Evolutionary conservation across 2,888 invertebrate species (phyloP), one percentile per base, ranked within the genome.

Genomic region (Chloromyia formosa): DNA sequence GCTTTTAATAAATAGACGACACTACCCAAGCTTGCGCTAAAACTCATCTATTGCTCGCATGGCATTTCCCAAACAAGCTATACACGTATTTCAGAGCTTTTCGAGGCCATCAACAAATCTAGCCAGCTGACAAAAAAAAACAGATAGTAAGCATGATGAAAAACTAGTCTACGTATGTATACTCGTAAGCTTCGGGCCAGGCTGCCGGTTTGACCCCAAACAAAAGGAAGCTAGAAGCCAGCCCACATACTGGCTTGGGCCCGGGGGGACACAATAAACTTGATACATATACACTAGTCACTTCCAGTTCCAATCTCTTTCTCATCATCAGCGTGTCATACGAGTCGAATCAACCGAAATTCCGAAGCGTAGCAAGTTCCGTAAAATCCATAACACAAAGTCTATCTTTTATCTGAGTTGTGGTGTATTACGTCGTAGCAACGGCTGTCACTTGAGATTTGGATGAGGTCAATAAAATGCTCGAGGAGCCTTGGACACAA

Each of bases 121-220:
- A n/a, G 35, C 61, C 35, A n/a, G n/a, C n/a, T n/a, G n/a, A 61
- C 23, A 1, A 18, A 64, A 64, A 64, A n/a, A n/a, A n/a, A n/a
- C 42, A n/a, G n/a, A n/a, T n/a, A n/a, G n/a, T n/a, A n/a, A n/a
- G n/a, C n/a, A n/a, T n/a, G n/a, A n/a, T n/a, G n/a, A n/a, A n/a
- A n/a, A n/a, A n/a, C n/a, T n/a, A n/a, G n/a, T n/a, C n/a, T n/a
- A n/a, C n/a, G n/a, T n/a, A n/a, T 40, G 42, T 9, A 42, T 42
- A 5, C 18, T 18, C n/a, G 20, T 64, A 45, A 64, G 64, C 12
- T 45, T 64, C 20, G 5, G 10, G 64, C 20, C 23, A 20, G 5
- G 64, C 64, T 45, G 64, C 20, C 64, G 64, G 42, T 61, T 64
- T 64, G 64, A 64, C 64, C 64, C 42, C 64, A 45, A 40, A 45